A percentile compares a stretch with the other conserved stretches of the same genome.
phyloP scores from a whole-genome alignment of 2,113 vertebrate genomes.

The Orthonyx spaldingii region DNA sequence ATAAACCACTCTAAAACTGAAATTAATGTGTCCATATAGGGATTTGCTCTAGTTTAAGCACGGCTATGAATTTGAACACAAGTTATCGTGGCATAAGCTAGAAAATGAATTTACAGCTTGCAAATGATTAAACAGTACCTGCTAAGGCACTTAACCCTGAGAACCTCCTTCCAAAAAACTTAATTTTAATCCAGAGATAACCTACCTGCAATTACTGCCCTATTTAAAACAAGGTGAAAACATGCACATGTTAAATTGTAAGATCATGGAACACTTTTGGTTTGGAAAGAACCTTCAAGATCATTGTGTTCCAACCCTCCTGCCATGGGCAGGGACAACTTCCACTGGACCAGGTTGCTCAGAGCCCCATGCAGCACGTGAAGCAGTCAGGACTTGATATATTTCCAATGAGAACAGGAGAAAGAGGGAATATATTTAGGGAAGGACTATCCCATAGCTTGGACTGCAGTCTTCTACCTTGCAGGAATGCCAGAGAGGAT shows the following conservation, averaged over 20 bases:
- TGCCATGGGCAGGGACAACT: neutral
- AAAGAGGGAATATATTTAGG: neutral
- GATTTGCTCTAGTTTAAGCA: slow-evolving; percentile 13
- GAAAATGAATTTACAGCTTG: slow-evolving; percentile 13
- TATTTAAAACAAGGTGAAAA: neutral
- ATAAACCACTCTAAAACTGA: slow-evolving; percentile 49
- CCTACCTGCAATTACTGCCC: neutral
- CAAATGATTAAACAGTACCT: neutral
- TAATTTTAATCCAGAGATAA: neutral
- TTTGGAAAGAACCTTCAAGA: neutral
- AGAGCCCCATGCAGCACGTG: neutral
- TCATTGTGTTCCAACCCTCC: neutral
- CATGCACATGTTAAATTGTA: fast-evolving
- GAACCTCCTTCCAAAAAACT: neutral
- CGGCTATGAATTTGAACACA: neutral
- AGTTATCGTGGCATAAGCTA: neutral
- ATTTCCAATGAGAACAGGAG: neutral
- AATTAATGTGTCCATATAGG: slow-evolving; percentile 3
- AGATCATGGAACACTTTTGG: neutral
- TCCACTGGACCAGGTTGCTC: neutral
- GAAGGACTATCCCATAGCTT: neutral
- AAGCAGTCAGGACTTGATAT: neutral
- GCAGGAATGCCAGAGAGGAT: neutral
- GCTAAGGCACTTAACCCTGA: neutral
- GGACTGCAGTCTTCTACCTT: neutral